Percentiles rank a stretch among this genome's conserved stretches.
These are phyloP conservation scores for Drepana falcataria DNA, from an alignment of 2,888 invertebrate genomes.

Conservation along the genomic window DNA sequence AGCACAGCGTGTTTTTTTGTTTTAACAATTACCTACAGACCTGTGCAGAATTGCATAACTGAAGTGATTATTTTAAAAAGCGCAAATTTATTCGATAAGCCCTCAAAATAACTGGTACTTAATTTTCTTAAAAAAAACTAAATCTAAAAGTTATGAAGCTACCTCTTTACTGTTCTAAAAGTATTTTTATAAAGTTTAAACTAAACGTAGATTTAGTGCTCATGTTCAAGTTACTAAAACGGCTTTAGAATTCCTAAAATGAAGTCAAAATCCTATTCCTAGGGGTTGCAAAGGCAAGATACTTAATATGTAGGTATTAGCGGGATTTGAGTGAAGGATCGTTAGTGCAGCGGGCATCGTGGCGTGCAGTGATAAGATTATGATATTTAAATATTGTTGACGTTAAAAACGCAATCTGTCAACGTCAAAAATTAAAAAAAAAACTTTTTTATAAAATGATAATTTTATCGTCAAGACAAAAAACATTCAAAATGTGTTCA, in stretches of 20 bases:
- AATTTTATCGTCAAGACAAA: no score
- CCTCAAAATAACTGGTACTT: slow-evolving; percentile 37
- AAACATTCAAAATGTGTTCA: no score
- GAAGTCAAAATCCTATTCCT: slow-evolving; percentile 39
- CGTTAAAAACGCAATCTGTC: no score
- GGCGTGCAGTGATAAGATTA: neutral
- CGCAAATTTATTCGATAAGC: slow-evolving; percentile 4
- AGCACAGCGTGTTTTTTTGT: no score
- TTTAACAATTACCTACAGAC: no score
- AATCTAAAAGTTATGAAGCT: slow-evolving; percentile 53
- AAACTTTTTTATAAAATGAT: no score
- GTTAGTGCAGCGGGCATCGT: neutral
- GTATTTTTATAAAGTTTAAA: slow-evolving; percentile 64
- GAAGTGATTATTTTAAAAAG: no score
- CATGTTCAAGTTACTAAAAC: slow-evolving; percentile 39
- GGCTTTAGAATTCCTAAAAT: slow-evolving; percentile 46
- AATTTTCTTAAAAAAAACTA: slow-evolving; percentile 33
- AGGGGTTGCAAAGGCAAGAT: slow-evolving; percentile 17
- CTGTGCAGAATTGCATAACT: no score
- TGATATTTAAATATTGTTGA: no score
- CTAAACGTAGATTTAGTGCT: slow-evolving; percentile 49
- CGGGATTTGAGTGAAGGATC: neutral
- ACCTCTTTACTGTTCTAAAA: slow-evolving; percentile 69
- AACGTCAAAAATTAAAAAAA: no score
- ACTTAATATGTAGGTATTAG: slow-evolving; percentile 32